Percentiles rank a stretch among this genome's conserved stretches.
Evolutionary conservation across 2,797 vertebrate species (phyloP).

Genomic region (Danio choprae): DNA sequence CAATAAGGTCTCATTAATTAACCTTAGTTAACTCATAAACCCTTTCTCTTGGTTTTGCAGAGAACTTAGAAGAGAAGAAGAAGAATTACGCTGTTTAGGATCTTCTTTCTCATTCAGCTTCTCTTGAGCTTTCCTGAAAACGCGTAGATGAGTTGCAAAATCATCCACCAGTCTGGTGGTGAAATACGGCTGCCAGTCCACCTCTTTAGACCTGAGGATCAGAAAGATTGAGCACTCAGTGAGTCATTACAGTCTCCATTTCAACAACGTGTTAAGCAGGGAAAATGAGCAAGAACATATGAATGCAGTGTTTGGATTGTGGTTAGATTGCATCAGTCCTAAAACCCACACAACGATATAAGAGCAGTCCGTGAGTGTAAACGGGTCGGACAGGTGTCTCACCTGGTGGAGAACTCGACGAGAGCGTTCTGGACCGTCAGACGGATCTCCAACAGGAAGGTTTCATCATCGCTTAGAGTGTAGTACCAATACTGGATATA

Average conservation of each 20-base stretch:
- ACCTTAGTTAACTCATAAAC: too few species aligned
- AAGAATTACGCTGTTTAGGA: slow-evolving; percentile 85
- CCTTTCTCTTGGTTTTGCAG: background rate
- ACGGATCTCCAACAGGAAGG: slow-evolving; percentile 96
- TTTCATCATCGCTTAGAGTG: slow-evolving; percentile 96
- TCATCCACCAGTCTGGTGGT: slow-evolving; percentile 98
- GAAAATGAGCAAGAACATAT: background rate
- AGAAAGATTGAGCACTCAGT: background rate
- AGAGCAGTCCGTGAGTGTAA: background rate
- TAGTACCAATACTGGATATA: slow-evolving; percentile 99
- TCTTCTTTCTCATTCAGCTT: slow-evolving; percentile 91
- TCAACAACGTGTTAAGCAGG: background rate
- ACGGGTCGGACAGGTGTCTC: slow-evolving; percentile 50
- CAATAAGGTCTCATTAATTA: too few species aligned
- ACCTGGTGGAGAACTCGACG: slow-evolving; percentile 97
- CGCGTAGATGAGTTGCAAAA: slow-evolving; percentile 96
- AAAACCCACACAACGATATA: background rate
- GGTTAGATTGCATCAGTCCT: background rate
- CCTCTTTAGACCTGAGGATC: slow-evolving; percentile 88
- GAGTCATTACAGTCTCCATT: background rate
- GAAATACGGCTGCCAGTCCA: slow-evolving; percentile 99
- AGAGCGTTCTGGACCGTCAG: slow-evolving; percentile 96
- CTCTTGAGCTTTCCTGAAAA: slow-evolving; percentile 98
- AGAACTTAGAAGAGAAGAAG: background rate
- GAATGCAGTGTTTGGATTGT: background rate